phyloP scores from a whole-genome alignment of 2,797 vertebrate species.

The Psittacula echo region DNA sequence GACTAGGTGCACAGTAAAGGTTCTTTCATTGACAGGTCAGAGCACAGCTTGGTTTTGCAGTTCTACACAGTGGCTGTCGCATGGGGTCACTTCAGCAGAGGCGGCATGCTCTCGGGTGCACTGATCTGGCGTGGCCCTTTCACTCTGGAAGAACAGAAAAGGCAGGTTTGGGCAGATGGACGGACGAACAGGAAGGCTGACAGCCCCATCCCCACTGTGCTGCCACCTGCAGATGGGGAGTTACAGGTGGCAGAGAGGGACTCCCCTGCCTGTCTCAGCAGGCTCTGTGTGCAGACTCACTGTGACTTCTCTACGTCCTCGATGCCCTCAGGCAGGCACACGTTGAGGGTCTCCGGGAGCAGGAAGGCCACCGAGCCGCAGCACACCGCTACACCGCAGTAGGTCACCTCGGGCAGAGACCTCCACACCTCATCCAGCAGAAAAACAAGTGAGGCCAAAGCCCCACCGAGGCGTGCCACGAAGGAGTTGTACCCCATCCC shows the following conservation, averaged over 20 bases:
- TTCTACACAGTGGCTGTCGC: background rate
- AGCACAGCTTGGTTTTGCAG: background rate
- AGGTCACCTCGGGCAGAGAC: conserved; percentile 80
- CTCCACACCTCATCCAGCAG: conserved; percentile 86
- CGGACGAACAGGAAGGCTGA: background rate
- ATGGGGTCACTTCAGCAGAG: background rate
- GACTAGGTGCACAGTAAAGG: background rate
- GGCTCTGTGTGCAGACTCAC: conserved; percentile 27
- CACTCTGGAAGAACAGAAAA: background rate
- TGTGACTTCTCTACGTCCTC: conserved; percentile 83
- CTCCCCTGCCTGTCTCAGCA: background rate
- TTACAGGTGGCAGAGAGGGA: background rate
- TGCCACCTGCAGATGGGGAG: background rate
- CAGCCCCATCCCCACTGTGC: fast-evolving
- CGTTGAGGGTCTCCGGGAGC: conserved; percentile 82
- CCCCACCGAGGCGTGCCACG: conserved; percentile 81
- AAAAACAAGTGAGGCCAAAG: conserved; percentile 85
- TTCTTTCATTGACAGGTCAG: background rate
- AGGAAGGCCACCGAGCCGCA: conserved; percentile 76
- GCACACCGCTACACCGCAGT: conserved; percentile 75
- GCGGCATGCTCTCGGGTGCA: fast-evolving
- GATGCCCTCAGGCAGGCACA: conserved; percentile 86
- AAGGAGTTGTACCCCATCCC: conserved; percentile 88
- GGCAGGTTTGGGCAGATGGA: fast-evolving
- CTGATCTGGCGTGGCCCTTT: background rate